These are phyloP conservation scores for Poecilus cupreus DNA, from an alignment of 2,888 invertebrate species.

Conservation along the genomic window DNA sequence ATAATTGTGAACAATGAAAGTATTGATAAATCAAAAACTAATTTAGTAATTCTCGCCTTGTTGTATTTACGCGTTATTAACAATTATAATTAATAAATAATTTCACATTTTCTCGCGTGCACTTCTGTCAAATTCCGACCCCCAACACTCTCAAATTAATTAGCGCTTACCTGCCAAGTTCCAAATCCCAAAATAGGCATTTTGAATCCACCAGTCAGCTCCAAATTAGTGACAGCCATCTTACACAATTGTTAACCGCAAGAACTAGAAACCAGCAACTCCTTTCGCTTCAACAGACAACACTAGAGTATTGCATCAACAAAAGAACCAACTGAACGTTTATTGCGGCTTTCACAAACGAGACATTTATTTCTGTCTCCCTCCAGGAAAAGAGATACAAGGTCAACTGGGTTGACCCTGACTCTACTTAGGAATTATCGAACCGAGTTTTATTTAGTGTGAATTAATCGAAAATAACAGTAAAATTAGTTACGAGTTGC, in stretches of 20 bases:
- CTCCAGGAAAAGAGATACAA: background rate
- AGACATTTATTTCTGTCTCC: background rate
- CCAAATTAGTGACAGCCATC: slow-evolving; percentile 41
- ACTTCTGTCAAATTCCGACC: background rate
- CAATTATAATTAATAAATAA: too few relatives aligned
- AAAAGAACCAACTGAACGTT: background rate
- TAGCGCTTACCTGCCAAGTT: slow-evolving; percentile 88
- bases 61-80: too few relatives aligned
- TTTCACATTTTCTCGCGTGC: too few relatives aligned
- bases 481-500: background rate
- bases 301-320: background rate
- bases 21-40: slow-evolving; percentile 60
- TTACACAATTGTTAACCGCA: background rate
- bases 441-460: background rate
- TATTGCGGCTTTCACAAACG: background rate
- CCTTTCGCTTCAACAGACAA: too few relatives aligned
- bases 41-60: slow-evolving; percentile 20
- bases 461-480: background rate
- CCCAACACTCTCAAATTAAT: too few relatives aligned
- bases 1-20: too few relatives aligned
- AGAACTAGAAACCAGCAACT: background rate
- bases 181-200: slow-evolving; percentile 86
- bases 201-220: slow-evolving; percentile 75
- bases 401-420: background rate
- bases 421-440: background rate